Percentiles rank a stretch among this genome's conserved stretches.
phyloP scores from a whole-genome alignment of 1,140 invertebrate genomes.

The Mycetomoellerius zeteki region DNA sequence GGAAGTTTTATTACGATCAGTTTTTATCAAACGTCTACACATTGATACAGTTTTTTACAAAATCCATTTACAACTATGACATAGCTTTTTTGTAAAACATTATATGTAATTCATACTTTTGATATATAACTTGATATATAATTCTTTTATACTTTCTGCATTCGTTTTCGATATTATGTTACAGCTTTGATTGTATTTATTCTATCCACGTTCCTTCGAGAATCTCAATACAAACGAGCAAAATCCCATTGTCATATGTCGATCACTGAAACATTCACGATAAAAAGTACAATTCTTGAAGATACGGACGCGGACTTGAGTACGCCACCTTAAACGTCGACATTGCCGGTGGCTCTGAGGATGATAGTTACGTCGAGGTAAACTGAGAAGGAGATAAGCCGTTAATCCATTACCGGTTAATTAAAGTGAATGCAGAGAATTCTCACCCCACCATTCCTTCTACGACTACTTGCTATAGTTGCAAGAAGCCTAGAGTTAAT shows the following conservation, averaged over 20 bases:
- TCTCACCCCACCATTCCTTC: slow-evolving; percentile 16
- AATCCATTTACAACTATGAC: background rate
- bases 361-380: slow-evolving; percentile 30
- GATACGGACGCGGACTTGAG: background rate
- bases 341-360: background rate
- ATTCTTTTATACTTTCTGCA: background rate
- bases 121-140: background rate
- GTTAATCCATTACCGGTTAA: slow-evolving; percentile 82
- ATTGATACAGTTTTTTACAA: background rate
- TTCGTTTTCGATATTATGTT: background rate
- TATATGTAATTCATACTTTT: background rate
- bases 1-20: background rate
- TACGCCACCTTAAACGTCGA: background rate
- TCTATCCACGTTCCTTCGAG: background rate
- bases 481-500: slow-evolving; percentile 70
- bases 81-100: background rate
- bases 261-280: background rate
- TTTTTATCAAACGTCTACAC: background rate
- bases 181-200: background rate
- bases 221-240: slow-evolving; percentile 14
- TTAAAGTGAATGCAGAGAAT: slow-evolving; percentile 79
- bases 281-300: slow-evolving; percentile 40
- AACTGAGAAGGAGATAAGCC: slow-evolving; percentile 76
- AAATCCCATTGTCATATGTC: background rate
- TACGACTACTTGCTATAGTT: slow-evolving; percentile 44